Conservation (phyloP, 2,113 vertebrate species). For the Gasterosteus nipponicus region DNA sequence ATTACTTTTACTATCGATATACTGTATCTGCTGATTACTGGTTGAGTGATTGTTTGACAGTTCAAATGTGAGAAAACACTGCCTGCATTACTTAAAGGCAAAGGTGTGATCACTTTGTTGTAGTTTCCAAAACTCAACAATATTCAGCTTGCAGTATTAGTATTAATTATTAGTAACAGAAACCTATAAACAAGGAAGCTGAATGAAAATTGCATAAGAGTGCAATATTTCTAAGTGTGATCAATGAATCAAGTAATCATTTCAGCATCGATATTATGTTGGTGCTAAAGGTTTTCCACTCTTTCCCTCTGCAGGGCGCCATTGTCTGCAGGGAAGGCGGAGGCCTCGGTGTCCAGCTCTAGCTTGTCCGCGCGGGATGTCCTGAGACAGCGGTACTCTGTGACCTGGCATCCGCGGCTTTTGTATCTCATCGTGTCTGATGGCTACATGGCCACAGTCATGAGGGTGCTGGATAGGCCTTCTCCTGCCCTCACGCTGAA, state of each 20-base stretch:
- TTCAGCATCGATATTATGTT: background rate
- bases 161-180: too few relatives aligned
- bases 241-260: background rate
- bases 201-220: background rate
- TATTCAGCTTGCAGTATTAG: too few relatives aligned
- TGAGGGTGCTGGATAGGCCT: constrained; percentile 78
- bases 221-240: background rate
- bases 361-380: constrained; percentile 85
- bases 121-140: too few relatives aligned
- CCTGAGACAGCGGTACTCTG: constrained; percentile 90
- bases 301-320: constrained; percentile 80
- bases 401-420: constrained; percentile 88
- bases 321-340: constrained; percentile 63
- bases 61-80: background rate
- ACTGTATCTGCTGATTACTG: background rate
- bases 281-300: background rate
- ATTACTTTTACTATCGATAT: background rate
- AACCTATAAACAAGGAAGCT: too few relatives aligned
- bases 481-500: constrained; percentile 84
- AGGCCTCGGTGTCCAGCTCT: constrained; percentile 84
- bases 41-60: background rate
- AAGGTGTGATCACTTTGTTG: too few relatives aligned
- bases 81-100: too few relatives aligned
- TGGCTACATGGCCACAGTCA: constrained; percentile 91
- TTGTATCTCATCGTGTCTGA: constrained; percentile 92